phyloP scores from a whole-genome alignment of 2,888 invertebrate genomes.

The Xiphydria camelus region DNA sequence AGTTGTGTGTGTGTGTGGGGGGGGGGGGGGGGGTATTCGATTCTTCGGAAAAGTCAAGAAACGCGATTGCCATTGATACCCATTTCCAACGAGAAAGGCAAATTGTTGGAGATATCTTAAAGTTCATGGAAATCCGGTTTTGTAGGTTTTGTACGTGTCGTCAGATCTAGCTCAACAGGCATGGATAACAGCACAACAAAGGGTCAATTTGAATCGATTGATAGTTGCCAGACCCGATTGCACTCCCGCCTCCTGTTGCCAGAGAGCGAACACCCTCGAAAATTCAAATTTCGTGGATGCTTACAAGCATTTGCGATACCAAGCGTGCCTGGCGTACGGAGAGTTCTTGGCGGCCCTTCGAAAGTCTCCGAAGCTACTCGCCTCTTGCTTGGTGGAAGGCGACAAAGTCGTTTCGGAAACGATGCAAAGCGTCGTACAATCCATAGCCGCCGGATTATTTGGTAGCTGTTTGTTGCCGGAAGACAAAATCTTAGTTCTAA shows the following conservation, averaged over 20 bases:
- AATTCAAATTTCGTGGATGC: slow-evolving; percentile 75
- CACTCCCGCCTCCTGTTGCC: slow-evolving; percentile 77
- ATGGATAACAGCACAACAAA: slow-evolving; percentile 88
- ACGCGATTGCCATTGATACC: too few species aligned
- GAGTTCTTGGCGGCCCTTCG: slow-evolving; percentile 71
- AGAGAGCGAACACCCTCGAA: slow-evolving; percentile 68
- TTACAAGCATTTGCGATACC: slow-evolving; percentile 82
- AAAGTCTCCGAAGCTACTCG: slow-evolving; percentile 71
- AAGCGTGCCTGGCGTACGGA: slow-evolving; percentile 70
- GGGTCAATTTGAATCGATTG: slow-evolving; percentile 77
- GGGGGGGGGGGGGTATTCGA: too few species aligned
- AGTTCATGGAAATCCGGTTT: too few species aligned
- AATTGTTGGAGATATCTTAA: too few species aligned
- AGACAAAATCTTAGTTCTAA: slow-evolving; percentile 71
- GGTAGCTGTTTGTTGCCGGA: slow-evolving; percentile 76
- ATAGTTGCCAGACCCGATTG: slow-evolving; percentile 75
- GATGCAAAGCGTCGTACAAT: slow-evolving; percentile 61
- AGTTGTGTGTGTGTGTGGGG: too few species aligned
- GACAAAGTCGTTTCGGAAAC: slow-evolving; percentile 63
- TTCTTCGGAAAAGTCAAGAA: too few species aligned
- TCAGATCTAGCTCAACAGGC: slow-evolving; percentile 72
- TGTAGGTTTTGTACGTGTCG: slow-evolving; percentile 61
- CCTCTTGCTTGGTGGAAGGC: slow-evolving; percentile 69
- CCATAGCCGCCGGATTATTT: slow-evolving; percentile 69
- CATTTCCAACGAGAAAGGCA: too few species aligned